Conservation (phyloP, 2,113 vertebrate species). For the Antennarius striatus region DNA sequence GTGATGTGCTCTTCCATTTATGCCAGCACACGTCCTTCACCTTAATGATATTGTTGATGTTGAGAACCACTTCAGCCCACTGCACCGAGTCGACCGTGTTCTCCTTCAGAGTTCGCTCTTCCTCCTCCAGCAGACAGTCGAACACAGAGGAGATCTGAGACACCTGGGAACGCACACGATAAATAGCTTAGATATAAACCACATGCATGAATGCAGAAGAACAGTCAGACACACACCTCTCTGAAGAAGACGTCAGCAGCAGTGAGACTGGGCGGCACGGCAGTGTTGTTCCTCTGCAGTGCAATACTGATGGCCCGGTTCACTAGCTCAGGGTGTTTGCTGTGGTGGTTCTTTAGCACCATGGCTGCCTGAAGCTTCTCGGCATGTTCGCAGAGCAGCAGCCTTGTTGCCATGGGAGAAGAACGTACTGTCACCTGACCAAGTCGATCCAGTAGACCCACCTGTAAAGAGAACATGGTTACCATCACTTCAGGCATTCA, state of each 20-base stretch:
- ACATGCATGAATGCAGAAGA: rapidly evolving
- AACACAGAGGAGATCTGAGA: constrained; percentile 91
- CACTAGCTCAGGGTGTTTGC: constrained; percentile 84
- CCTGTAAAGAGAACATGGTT: constrained; percentile 66
- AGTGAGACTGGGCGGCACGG: constrained; percentile 85
- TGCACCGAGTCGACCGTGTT: constrained; percentile 79
- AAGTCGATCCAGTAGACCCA: constrained; percentile 86
- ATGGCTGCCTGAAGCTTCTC: constrained; percentile 92
- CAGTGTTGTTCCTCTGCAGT: constrained; percentile 79
- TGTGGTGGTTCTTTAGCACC: constrained; percentile 92
- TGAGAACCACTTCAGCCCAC: constrained; percentile 88
- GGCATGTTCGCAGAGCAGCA: constrained; percentile 91
- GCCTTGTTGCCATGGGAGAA: constrained; percentile 84
- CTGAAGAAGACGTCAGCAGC: constrained; percentile 94
- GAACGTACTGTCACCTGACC: constrained; percentile 77
- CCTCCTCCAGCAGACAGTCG: constrained; percentile 91
- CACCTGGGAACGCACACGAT: constrained; percentile 78
- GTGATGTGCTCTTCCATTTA: background rate
- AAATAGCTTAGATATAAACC: background rate
- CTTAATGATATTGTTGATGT: constrained; percentile 90
- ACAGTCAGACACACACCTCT: constrained; percentile 78
- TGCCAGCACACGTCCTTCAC: constrained; percentile 30
- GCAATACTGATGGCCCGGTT: constrained; percentile 83
- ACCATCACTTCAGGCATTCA: background rate
- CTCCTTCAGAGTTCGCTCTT: constrained; percentile 87